A percentile compares a stretch with the other conserved stretches of the same genome.
Conservation (phyloP, 1,140 invertebrate genomes). For the Drosophila aff. region DNA sequence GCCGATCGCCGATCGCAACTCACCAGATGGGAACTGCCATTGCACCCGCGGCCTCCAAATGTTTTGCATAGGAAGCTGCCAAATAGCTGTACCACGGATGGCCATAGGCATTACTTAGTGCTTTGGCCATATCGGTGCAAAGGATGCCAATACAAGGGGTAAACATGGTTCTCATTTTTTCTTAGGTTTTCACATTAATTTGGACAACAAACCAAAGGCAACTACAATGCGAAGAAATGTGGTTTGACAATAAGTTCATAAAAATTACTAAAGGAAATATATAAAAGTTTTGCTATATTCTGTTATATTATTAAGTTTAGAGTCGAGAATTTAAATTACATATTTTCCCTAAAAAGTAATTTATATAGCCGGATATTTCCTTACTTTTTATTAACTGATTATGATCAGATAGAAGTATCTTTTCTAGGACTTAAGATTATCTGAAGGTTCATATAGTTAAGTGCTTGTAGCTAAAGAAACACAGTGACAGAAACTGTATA, state of each 20-base stretch:
- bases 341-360: no score
- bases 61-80: conserved; percentile 38
- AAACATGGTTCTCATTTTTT: not conserved
- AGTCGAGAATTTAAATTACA: no score
- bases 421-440: not conserved
- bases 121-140: conserved; percentile 48
- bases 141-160: conserved; percentile 42
- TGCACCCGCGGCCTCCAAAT: conserved; percentile 53
- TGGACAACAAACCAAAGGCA: conserved; percentile 3
- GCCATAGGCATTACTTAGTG: conserved; percentile 6
- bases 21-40: conserved; percentile 54
- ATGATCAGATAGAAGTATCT: not conserved
- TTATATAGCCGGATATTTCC: not conserved
- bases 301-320: no score
- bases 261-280: no score
- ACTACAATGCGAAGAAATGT: not conserved
- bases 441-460: not conserved
- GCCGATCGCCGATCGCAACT: conserved; percentile 17
- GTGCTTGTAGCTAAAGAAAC: not conserved
- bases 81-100: conserved; percentile 31
- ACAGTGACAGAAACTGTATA: not conserved
- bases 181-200: not conserved
- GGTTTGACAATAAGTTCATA: not conserved
- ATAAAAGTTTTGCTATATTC: no score
- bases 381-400: not conserved